These are phyloP conservation scores for Mythimna vitellina DNA, from an alignment of 2,888 invertebrate species.

Conservation along the genomic window DNA sequence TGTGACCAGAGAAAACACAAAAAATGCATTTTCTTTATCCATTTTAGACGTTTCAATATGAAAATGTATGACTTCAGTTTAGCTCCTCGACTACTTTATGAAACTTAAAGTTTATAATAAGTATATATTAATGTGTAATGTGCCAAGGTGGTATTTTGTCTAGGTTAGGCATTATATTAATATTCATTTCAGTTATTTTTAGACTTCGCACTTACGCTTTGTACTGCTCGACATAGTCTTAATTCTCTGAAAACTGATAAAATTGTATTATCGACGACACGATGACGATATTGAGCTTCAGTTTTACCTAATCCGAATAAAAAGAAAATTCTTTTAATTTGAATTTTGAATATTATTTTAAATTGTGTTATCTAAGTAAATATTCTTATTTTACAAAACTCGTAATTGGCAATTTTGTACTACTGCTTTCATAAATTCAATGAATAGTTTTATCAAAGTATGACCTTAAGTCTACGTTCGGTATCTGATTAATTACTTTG, in stretches of 20 bases:
- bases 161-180: slow-evolving; percentile 3
- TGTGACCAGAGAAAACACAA: slow-evolving; percentile 47
- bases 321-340: neutral
- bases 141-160: slow-evolving; percentile 12
- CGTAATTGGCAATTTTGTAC: neutral
- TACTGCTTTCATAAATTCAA: neutral
- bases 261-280: neutral
- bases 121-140: slow-evolving; percentile 4
- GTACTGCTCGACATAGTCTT: neutral
- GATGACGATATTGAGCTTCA: neutral
- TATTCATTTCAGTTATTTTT: slow-evolving; percentile 23
- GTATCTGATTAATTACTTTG: slow-evolving; percentile 5
- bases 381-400: neutral
- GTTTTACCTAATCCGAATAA: neutral
- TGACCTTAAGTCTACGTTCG: neutral
- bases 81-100: neutral
- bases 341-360: neutral
- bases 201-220: slow-evolving; percentile 1
- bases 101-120: slow-evolving; percentile 8
- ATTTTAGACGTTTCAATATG: slow-evolving; percentile 24
- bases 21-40: slow-evolving; percentile 55
- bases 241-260: neutral
- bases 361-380: neutral
- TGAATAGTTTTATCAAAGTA: slow-evolving; percentile 8
- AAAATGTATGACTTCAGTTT: slow-evolving; percentile 14